Percentiles rank a stretch among this genome's conserved stretches.
phyloP scores from a whole-genome alignment of 2,113 vertebrate genomes.

The Leptobrachium ailaonicum region DNA sequence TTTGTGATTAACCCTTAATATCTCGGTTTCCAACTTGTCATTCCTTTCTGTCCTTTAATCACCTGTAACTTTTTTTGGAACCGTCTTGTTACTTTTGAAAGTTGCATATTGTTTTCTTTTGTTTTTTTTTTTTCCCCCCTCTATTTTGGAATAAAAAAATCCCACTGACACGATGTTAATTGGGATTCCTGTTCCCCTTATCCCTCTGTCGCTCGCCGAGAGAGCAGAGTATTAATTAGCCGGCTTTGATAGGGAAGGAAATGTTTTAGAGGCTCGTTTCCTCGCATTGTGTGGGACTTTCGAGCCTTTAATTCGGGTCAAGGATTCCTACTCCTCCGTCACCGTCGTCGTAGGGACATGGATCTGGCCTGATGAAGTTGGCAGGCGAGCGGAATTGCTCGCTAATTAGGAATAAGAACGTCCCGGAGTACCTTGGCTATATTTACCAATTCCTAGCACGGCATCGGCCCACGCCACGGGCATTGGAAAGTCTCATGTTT shows the following conservation, averaged over 20 bases:
- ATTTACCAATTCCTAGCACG: not conserved
- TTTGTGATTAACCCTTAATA: too few relatives aligned
- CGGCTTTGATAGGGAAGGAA: not conserved
- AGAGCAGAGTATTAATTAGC: not conserved
- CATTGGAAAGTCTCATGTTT: too few relatives aligned
- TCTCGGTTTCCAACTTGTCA: too few relatives aligned
- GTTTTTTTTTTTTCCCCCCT: too few relatives aligned
- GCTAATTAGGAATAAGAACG: not conserved
- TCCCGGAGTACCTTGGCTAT: not conserved
- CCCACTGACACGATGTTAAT: too few relatives aligned
- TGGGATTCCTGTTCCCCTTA: too few relatives aligned
- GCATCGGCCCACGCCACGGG: too few relatives aligned
- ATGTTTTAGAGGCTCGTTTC: slow-evolving; percentile 5
- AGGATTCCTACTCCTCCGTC: slow-evolving; percentile 1
- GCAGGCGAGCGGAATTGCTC: not conserved
- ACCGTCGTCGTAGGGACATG: not conserved
- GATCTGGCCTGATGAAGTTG: not conserved
- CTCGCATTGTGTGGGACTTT: not conserved
- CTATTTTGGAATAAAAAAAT: too few relatives aligned
- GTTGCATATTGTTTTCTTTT: too few relatives aligned
- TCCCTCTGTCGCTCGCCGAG: not conserved
- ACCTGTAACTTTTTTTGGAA: too few relatives aligned
- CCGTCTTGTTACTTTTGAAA: too few relatives aligned
- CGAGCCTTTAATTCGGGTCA: not conserved
- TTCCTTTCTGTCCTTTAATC: too few relatives aligned